Evolutionary conservation across 2,797 vertebrate genomes (phyloP), one percentile per base, ranked within the genome.

Genomic region (Bovichtus variegatus): DNA sequence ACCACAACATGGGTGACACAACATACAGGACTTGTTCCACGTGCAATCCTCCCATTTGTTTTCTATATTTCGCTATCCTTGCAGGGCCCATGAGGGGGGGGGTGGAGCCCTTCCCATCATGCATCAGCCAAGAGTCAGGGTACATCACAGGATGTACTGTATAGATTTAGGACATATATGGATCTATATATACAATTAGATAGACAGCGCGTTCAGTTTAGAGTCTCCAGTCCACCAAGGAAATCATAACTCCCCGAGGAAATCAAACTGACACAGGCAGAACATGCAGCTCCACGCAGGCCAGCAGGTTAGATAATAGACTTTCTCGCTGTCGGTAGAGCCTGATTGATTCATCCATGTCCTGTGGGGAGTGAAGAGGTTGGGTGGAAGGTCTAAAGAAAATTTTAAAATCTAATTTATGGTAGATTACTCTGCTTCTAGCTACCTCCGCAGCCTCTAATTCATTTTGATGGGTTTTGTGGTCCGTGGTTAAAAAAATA

Each of bases 381-480:
- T 18, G 5, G 23, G 4, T 23, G 16, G n/a, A 18, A 25, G 18
- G 27, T 50, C 23, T 27, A 49, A 62, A 74, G 10, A 74, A 54
- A 34, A 12, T 43, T 36, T 3, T 19, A 60, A 60, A 69, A 63
- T 13, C 21, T 0, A 53, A 38, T 11, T 25, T 50, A 36, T 34
- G n/a, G 29, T 49, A 19, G 40, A 76, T 78, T 16, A 23, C 73
- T 78, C 74, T 15, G 36, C 38, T 50, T 55, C 18, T 3, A 25
- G 47, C 50, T 62, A n/a, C 36, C 15, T 27, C 34, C 46, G 60
- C 63, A 81, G 71, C 40, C 46, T 80, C 63, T 23, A 36, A 59
- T 53, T 87, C 64, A 71, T 59, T 69, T 79, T 74, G 70, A 76
- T 76, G 58, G 76, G 47, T 74, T 87, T 75, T 75, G 71, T 84